Evolutionary conservation across 2,797 vertebrate genomes (phyloP), one percentile per base, ranked within the genome.

Genomic region (Tadarida brasiliensis): DNA sequence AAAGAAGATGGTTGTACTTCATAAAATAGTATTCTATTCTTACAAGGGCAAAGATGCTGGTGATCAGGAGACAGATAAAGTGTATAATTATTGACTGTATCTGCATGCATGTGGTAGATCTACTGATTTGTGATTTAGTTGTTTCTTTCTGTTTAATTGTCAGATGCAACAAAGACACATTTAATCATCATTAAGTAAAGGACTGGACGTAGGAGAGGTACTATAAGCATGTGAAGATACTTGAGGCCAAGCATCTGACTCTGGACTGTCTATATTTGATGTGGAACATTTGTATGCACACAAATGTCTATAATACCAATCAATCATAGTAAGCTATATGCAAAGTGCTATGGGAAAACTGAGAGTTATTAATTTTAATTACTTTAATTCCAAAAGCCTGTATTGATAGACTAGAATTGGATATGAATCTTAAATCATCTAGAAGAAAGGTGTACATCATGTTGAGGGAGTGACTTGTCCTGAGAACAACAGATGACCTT

Each of bases 111-210:
- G 16, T n/a, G 19, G 15, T 15, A 76, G 39, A 68, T n/a, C 44
- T 77, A 3, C 33, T 96, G n/a, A 63, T 30, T 65, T 44, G 11
- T 33, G 24, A 49, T 71, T 70, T 39, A n/a, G 35, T 57, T 87
- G 5, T 89, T 91, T 90, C 80, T 51, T 54, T 74, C 65, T 73
- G 39, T 90, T 82, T 67, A 77, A 77, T 85, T 70, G 16, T 95
- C 51, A 73, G 67, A 7, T 63, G 39, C 51, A 65, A 30, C 20
- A 39, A 57, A 49, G 39, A 56, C 51, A 81, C 20, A 39, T 19
- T 67, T 92, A 71, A 56, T 90, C 35, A 39, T 61, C 35, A 33
- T 54, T 73, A 49, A 33, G 51, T 57, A 87, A 90, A 59, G 71
- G 9, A 7, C 24, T 76, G 16, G 4, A 3, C 15, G 30, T 51